Evolutionary conservation across 2,113 vertebrate species (phyloP).

Genomic region (Mirounga angustirostris): DNA sequence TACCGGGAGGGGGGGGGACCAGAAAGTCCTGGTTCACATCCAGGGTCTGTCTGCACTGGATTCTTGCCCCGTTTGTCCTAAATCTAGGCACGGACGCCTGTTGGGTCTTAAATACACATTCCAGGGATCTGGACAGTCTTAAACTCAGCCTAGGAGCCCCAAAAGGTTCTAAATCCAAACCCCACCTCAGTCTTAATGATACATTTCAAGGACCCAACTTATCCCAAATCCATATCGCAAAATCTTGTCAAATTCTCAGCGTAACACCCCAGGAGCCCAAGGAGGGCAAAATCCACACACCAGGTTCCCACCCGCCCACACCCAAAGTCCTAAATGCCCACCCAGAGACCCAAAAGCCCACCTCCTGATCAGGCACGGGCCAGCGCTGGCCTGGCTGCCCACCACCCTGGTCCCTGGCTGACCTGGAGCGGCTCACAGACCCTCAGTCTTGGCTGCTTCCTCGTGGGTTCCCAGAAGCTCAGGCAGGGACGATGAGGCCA

Average conservation of each 20-base stretch:
- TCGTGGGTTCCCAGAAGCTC: background rate
- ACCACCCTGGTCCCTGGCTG: background rate
- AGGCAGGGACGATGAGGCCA: background rate
- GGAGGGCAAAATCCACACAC: background rate
- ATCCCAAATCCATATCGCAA: background rate
- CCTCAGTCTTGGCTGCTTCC: background rate
- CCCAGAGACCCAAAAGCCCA: background rate
- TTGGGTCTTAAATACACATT: background rate
- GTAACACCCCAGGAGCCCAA: background rate
- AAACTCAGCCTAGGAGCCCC: background rate
- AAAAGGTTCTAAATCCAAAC: background rate
- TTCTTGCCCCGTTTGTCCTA: background rate
- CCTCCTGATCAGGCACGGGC: background rate
- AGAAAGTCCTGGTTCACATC: background rate
- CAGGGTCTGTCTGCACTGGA: background rate
- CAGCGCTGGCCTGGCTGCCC: background rate
- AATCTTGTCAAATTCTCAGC: background rate
- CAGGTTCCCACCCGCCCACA: background rate
- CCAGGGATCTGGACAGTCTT: background rate
- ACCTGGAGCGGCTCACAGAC: slow-evolving; percentile 30
- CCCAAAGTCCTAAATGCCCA: background rate
- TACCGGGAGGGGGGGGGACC: fast-evolving
- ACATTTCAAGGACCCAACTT: background rate
- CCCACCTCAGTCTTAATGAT: background rate
- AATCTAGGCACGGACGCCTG: background rate